Evolutionary conservation across 2,888 invertebrate genomes (phyloP).

Genomic region (Capitulum mitella): DNA sequence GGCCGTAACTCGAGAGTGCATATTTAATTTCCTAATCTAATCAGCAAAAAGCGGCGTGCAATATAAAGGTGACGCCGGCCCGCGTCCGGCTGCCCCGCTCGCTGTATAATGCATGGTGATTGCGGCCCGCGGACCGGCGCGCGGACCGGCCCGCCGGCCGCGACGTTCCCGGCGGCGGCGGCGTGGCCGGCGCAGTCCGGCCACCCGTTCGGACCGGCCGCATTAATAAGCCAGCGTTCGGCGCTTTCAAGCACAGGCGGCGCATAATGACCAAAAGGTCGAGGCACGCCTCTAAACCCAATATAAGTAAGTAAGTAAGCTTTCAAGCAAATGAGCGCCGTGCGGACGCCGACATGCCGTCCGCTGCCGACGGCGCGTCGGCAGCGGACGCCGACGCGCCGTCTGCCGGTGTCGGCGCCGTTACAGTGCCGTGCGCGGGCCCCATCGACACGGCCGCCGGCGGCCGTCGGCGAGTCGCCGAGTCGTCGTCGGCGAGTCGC

Average conservation of each 20-base stretch:
- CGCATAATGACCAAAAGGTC: too few species aligned
- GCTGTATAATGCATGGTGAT: background rate
- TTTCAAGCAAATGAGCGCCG: background rate
- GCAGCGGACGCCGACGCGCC: background rate
- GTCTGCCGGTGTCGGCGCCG: background rate
- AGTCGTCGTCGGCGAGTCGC: too few species aligned
- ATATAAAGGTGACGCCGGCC: background rate
- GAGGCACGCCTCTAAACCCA: too few species aligned
- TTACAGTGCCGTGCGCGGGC: background rate
- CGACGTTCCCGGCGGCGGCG: background rate
- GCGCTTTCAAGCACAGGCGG: too few species aligned
- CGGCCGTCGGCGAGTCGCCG: too few species aligned
- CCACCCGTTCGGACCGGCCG: too few species aligned
- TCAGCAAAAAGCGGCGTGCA: conserved; percentile 4
- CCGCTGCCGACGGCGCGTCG: background rate
- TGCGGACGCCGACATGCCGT: background rate
- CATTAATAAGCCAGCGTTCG: background rate
- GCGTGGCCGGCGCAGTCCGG: too few species aligned
- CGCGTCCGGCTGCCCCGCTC: background rate
- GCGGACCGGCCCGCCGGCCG: background rate
- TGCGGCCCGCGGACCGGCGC: too few species aligned
- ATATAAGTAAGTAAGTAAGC: too few species aligned
- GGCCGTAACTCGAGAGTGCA: background rate
- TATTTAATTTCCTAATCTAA: conserved; percentile 24
- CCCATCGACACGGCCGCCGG: too few species aligned